Evolutionary conservation across 2,797 vertebrate genomes (phyloP).

Genomic region (Sarcoramphus papa): DNA sequence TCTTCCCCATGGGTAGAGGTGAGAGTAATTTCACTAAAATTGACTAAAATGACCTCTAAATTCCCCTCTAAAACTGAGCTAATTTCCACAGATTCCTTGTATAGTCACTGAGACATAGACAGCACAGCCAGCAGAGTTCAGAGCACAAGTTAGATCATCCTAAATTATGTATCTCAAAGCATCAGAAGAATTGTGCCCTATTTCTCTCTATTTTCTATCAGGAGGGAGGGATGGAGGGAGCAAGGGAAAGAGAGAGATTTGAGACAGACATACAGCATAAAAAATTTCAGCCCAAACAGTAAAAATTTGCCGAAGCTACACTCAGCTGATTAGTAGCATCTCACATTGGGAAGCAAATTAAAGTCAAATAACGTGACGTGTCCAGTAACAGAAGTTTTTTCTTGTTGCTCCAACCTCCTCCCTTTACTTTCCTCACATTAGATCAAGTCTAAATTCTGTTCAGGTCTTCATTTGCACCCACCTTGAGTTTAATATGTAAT

Average conservation of each 20-base stretch:
- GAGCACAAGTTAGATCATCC: not conserved
- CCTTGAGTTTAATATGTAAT: not conserved
- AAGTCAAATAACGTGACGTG: not conserved
- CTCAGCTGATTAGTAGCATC: not conserved
- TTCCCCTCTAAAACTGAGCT: not conserved
- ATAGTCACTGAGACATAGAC: not conserved
- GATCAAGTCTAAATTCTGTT: not conserved
- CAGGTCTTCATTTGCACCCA: not conserved
- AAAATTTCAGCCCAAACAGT: not conserved
- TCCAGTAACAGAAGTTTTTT: not conserved
- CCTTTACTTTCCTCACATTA: not conserved
- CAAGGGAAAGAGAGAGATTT: not conserved
- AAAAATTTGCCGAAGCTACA: not conserved
- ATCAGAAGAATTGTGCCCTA: not conserved
- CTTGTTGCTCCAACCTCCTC: not conserved
- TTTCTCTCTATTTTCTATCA: not conserved
- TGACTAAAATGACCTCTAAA: no score
- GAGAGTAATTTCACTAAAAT: not conserved
- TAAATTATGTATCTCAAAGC: not conserved
- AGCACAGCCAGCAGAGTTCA: not conserved
- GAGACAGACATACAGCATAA: not conserved
- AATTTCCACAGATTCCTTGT: not conserved
- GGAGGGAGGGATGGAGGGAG: not conserved
- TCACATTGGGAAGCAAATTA: not conserved
- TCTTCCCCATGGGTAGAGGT: not conserved